These are phyloP conservation scores for Azemiops feae DNA, from an alignment of 2,113 vertebrate genomes.

Conservation along the genomic window DNA sequence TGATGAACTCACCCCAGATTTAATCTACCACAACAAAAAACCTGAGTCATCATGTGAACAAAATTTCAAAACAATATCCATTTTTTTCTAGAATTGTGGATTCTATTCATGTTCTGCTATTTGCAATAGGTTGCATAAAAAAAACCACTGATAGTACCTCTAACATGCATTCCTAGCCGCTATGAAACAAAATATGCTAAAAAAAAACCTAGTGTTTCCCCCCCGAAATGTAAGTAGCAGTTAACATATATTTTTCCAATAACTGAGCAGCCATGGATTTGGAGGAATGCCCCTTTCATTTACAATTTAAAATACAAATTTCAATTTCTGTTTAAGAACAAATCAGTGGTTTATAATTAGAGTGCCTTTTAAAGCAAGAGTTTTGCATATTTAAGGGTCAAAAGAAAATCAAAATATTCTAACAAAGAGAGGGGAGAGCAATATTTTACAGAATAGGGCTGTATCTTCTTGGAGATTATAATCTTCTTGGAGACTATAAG, in stretches of 20 bases:
- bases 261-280: not conserved
- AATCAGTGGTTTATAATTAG: conserved; percentile 6
- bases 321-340: not conserved
- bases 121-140: not conserved
- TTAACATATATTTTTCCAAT: conserved; percentile 1
- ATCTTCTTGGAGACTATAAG: not conserved
- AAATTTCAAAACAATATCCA: not conserved
- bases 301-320: conserved; percentile 7
- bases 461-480: not conserved
- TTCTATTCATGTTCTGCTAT: not conserved
- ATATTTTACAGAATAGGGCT: not conserved
- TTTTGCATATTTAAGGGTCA: conserved; percentile 8
- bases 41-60: not conserved
- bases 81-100: not conserved
- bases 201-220: fast-evolving
- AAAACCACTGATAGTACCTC: not conserved
- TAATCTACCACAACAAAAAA: not conserved
- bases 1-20: not conserved
- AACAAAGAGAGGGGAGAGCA: not conserved
- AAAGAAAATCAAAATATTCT: conserved; percentile 33
- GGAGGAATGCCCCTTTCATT: not conserved
- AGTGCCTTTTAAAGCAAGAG: not conserved
- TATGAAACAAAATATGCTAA: not conserved
- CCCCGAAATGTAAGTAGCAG: not conserved
- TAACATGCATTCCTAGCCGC: not conserved